A percentile compares a stretch with the other conserved stretches of the same genome.
These are phyloP conservation scores for Grammomys dolichurus DNA, from an alignment of 2,113 vertebrate genomes.

Conservation along the genomic window DNA sequence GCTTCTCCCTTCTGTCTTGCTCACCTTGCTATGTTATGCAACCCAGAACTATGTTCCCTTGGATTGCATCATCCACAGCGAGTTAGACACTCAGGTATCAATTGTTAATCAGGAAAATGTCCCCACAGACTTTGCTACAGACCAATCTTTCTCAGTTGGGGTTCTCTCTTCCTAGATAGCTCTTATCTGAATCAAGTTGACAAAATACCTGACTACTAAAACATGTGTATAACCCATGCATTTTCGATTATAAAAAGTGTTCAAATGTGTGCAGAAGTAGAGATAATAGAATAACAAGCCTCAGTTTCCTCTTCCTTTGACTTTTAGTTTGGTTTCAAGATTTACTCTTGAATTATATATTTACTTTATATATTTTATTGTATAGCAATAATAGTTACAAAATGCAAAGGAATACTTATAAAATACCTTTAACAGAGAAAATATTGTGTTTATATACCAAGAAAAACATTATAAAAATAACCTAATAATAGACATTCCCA, in stretches of 20 bases:
- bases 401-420: neutral
- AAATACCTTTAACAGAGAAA: neutral
- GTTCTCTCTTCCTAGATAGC: neutral
- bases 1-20: neutral
- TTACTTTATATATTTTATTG: conserved; percentile 23
- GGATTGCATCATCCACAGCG: neutral
- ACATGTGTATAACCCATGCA: neutral
- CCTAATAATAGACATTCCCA: neutral
- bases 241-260: neutral
- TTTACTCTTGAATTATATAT: conserved; percentile 26
- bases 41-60: neutral
- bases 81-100: neutral
- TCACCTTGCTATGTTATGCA: neutral
- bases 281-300: neutral
- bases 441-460: conserved; percentile 20
- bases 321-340: conserved; percentile 21
- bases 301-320: neutral
- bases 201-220: neutral
- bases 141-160: neutral
- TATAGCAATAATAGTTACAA: neutral
- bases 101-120: neutral
- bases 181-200: neutral
- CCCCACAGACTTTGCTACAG: neutral
- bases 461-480: neutral
- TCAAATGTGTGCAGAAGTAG: neutral